Conservation (phyloP, 2,113 vertebrate genomes). For the Zingel zingel region DNA sequence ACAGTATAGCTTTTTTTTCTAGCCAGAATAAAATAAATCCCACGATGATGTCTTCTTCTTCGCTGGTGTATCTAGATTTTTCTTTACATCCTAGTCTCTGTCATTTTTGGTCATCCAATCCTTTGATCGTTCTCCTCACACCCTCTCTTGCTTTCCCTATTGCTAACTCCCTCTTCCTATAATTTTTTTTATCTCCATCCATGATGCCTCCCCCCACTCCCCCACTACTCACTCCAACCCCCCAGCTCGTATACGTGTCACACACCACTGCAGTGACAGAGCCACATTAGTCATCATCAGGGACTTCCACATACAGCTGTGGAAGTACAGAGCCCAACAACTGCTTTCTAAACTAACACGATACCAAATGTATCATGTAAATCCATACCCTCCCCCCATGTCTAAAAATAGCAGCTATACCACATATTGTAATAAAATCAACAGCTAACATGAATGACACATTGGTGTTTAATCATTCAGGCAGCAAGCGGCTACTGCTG, state of each 20-base stretch:
- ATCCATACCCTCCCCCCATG: conserved; percentile 27
- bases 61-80: conserved; percentile 8
- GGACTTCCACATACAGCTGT: conserved; percentile 64
- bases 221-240: conserved; percentile 2
- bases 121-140: background rate
- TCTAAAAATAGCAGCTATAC: conserved; percentile 66
- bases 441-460: conserved; percentile 43
- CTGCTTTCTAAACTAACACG: conserved; percentile 44
- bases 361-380: conserved; percentile 60
- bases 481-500: background rate
- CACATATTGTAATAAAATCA: conserved; percentile 51
- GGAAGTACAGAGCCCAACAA: conserved; percentile 52
- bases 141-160: background rate
- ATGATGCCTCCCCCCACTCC: background rate
- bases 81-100: background rate
- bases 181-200: conserved; percentile 13
- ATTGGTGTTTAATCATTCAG: conserved; percentile 37
- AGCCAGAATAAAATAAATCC: conserved; percentile 9
- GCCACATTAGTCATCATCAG: conserved; percentile 81
- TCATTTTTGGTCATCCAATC: background rate
- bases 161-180: conserved; percentile 13
- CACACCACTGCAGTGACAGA: conserved; percentile 72
- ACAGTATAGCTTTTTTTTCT: conserved; percentile 2
- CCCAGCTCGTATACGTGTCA: conserved; percentile 60
- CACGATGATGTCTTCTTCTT: background rate